Evolutionary conservation across 2,797 vertebrate species (phyloP).

Genomic region (Falco naumanni): DNA sequence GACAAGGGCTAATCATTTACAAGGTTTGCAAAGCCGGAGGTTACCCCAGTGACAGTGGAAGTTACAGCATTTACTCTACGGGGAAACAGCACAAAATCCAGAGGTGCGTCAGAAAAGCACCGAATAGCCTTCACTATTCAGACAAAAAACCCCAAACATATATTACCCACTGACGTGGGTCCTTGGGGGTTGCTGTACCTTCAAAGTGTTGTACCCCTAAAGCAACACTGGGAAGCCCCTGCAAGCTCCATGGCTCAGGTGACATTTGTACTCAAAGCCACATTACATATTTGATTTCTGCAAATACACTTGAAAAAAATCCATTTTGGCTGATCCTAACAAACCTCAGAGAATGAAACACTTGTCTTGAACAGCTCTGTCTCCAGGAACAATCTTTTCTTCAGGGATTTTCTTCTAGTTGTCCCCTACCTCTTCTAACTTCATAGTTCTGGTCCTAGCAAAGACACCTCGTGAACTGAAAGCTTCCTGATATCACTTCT

Average conservation of each 20-base stretch:
- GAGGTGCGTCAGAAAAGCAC: not conserved
- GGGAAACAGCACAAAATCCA: not conserved
- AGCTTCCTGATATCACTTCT: not conserved
- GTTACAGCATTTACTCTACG: not conserved
- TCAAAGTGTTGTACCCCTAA: accelerated
- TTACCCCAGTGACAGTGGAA: not conserved
- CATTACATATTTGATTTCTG: not conserved
- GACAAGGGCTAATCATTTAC: not conserved
- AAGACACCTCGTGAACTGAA: not conserved
- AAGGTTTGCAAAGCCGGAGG: not conserved
- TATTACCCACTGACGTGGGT: accelerated
- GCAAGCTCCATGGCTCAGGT: not conserved
- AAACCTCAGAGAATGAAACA: not conserved
- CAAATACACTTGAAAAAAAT: not conserved
- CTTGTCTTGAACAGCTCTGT: not conserved
- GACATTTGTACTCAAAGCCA: not conserved
- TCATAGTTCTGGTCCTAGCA: not conserved
- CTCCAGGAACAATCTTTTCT: not conserved
- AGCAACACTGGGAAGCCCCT: not conserved
- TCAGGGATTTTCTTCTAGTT: not conserved
- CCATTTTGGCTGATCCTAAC: accelerated
- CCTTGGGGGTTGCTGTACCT: not conserved
- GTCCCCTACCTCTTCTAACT: not conserved
- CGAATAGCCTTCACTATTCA: not conserved
- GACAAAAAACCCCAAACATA: accelerated